These are phyloP conservation scores for Anagyrus pseudococci DNA, from an alignment of 2,888 invertebrate genomes.

Conservation along the genomic window DNA sequence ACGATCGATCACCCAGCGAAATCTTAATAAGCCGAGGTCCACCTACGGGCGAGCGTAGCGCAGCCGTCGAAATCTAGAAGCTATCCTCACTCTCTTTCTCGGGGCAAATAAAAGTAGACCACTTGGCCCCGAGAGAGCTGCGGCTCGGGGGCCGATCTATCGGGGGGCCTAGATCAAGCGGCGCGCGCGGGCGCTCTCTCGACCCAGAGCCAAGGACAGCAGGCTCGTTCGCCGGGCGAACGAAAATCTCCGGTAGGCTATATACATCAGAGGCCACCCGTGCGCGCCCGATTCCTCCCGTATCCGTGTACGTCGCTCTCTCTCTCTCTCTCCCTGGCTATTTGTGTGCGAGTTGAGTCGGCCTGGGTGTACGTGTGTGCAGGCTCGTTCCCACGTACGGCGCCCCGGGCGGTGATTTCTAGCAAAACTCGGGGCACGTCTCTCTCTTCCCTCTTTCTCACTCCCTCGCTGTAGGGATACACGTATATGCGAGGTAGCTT, in stretches of 20 bases:
- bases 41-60: no score
- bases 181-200: no score
- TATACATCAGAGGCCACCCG: conserved; percentile 4
- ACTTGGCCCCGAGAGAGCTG: no score
- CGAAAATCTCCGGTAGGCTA: conserved; percentile 6
- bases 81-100: no score
- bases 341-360: no score
- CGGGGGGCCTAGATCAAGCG: conserved; percentile 26
- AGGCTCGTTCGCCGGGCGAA: conserved; percentile 31
- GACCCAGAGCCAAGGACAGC: no score
- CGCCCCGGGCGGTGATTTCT: conserved; percentile 55
- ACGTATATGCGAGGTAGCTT: conserved; percentile 22
- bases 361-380: no score
- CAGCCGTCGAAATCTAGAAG: no score
- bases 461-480: neutral
- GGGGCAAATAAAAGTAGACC: no score
- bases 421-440: conserved; percentile 48
- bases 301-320: conserved; percentile 13
- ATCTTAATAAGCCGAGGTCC: no score
- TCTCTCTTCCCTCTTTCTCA: conserved; percentile 13
- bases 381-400: conserved; percentile 59
- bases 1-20: no score
- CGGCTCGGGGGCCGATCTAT: neutral
- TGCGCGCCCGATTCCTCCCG: conserved; percentile 23
- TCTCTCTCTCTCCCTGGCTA: conserved; percentile 44